These are phyloP conservation scores for Vidua macroura DNA, from an alignment of 2,113 vertebrate genomes.

Conservation along the genomic window DNA sequence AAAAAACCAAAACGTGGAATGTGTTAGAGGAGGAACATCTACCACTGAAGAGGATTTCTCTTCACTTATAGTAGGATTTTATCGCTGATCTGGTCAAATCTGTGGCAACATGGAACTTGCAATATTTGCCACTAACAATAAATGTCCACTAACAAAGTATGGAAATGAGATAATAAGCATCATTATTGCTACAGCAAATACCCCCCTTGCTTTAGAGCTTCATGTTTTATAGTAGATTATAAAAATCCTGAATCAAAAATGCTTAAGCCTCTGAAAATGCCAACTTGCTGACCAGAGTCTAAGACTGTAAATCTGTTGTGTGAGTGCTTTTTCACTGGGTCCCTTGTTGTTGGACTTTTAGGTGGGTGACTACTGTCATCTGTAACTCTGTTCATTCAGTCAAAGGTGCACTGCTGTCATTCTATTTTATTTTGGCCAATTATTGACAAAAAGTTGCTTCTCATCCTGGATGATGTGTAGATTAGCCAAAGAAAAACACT, in stretches of 20 bases:
- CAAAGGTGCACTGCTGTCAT: not conserved
- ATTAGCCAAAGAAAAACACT: not conserved
- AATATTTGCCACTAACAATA: not conserved
- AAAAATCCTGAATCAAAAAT: not conserved
- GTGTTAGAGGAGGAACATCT: not conserved
- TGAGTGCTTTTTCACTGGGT: not conserved
- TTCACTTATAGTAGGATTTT: not conserved
- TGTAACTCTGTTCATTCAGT: not conserved
- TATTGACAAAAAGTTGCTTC: not conserved
- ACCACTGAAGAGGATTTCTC: not conserved
- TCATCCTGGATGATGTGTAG: not conserved
- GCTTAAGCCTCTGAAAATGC: accelerated
- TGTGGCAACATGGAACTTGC: not conserved
- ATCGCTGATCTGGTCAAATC: not conserved
- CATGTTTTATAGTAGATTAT: not conserved
- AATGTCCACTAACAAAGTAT: not conserved
- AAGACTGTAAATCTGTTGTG: not conserved
- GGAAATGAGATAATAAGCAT: not conserved
- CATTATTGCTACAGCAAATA: not conserved
- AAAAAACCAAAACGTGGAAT: not conserved
- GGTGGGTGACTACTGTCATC: not conserved
- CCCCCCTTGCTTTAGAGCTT: not conserved
- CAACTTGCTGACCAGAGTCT: not conserved
- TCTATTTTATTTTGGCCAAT: not conserved
- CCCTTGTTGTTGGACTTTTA: not conserved